Evolutionary conservation across 2,797 vertebrate species (phyloP), one percentile per base, ranked within the genome.

Genomic region (Myotis planiceps): DNA sequence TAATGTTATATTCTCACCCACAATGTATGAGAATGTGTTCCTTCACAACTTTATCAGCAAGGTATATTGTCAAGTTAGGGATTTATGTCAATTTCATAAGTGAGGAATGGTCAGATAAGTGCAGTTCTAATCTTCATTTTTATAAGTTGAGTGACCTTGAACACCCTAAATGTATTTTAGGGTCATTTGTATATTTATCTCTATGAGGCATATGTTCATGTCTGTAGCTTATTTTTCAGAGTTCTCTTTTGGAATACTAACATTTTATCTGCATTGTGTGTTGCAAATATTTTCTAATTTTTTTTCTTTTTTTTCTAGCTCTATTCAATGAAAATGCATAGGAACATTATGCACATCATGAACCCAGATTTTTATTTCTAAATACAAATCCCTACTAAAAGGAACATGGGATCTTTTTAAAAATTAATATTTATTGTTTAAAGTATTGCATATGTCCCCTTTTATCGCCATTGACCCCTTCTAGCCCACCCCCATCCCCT

Each of bases 51-150:
- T 75, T 7, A 34, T 9, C 34, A 80, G 15, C 49, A 63, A 13
- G 15, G 7, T 53, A 18, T 53, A 34, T 92, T 74, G 8, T 72
- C 45, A 72, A 78, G 23, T 47, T 82, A 51, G 66, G 60, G 13
- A 78, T 91, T 92, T 72, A 5, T 88, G 47, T 51, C 58, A 94
- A 29, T 76, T n/a, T 89, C 19, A 10, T 81, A 47, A 86, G n/a
- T 81, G 68, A 81, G n/a, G 92, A 66, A 60, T 78, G 49, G 32
- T 37, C 74, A 80, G 58, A 29, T 84, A n/a, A 51, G 10, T 18
- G 12, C 9, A 74, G 10, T 49, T 49, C 66, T 78, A 58, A 68
- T 68, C 3, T 76, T 10, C 3, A 27, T 9, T 91, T 93, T 87
- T 19, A 34, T 45, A 87, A 76, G 37, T 39, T 65, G 66, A 79